phyloP scores from a whole-genome alignment of 2,113 vertebrate genomes.

The Aldabrachelys gigantea region DNA sequence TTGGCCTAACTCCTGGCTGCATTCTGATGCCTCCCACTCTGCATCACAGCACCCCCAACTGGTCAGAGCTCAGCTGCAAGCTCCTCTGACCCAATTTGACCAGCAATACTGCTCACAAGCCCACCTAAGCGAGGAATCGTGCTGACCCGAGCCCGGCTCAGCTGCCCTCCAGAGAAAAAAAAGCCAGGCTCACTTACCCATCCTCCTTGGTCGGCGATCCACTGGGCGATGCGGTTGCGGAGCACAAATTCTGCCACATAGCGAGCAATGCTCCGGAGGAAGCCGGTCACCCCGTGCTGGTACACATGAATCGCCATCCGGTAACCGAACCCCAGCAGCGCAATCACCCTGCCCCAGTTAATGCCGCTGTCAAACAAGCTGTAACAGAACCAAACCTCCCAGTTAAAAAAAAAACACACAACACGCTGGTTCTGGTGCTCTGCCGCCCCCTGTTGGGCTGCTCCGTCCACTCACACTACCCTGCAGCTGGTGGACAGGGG shows the following conservation, averaged over 20 bases:
- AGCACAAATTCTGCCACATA: slow-evolving; percentile 75
- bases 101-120: background rate
- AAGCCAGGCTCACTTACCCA: slow-evolving; percentile 78
- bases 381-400: background rate
- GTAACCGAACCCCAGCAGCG: slow-evolving; percentile 84
- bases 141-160: background rate
- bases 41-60: background rate
- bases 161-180: no score
- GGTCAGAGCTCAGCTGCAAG: accelerated
- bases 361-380: slow-evolving; percentile 85
- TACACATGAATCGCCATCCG: slow-evolving; percentile 85
- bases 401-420: background rate
- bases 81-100: accelerated
- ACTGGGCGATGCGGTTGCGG: slow-evolving; percentile 74
- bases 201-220: slow-evolving; percentile 85
- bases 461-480: background rate
- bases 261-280: slow-evolving; percentile 76
- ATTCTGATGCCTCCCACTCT: background rate
- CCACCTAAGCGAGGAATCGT: background rate
- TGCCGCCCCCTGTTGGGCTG: background rate
- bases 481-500: background rate
- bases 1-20: background rate
- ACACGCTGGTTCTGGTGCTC: background rate
- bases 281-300: slow-evolving; percentile 74
- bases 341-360: slow-evolving; percentile 86